Evolutionary conservation across 2,113 vertebrate genomes (phyloP).

Genomic region (Leptobrachium leishanense): DNA sequence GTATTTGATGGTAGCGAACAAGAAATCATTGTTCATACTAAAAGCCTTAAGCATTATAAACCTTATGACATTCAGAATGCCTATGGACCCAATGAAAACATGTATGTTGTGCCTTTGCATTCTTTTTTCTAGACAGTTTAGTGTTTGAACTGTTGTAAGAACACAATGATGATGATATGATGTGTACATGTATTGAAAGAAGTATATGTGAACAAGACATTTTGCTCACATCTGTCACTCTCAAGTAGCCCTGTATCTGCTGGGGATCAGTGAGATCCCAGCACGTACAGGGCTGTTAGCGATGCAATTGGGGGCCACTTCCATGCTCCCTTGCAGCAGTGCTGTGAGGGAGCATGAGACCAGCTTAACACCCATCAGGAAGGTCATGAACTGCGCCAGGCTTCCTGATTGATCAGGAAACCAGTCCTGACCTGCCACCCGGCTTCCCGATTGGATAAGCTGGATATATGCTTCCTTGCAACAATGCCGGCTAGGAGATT

Average conservation of each 20-base stretch:
- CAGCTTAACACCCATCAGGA: no score
- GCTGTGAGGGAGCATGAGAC: no score
- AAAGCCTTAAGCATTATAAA: not conserved
- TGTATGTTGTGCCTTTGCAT: not conserved
- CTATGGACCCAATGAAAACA: not conserved
- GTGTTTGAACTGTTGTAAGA: not conserved
- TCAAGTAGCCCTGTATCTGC: not conserved
- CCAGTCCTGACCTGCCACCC: no score
- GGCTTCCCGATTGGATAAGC: no score
- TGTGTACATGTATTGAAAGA: not conserved
- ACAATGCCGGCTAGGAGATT: no score
- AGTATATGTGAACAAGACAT: not conserved
- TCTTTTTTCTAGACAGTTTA: not conserved
- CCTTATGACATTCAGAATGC: not conserved
- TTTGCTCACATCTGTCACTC: not conserved
- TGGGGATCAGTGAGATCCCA: not conserved
- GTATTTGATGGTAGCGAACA: not conserved
- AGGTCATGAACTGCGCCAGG: no score
- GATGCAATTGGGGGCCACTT: not conserved
- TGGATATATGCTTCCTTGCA: no score
- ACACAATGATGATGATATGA: not conserved
- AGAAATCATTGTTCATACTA: not conserved
- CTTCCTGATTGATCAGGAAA: no score
- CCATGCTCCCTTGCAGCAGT: not conserved
- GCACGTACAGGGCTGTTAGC: not conserved